phyloP scores from a whole-genome alignment of 2,797 vertebrate species.

The Glossophaga mutica region DNA sequence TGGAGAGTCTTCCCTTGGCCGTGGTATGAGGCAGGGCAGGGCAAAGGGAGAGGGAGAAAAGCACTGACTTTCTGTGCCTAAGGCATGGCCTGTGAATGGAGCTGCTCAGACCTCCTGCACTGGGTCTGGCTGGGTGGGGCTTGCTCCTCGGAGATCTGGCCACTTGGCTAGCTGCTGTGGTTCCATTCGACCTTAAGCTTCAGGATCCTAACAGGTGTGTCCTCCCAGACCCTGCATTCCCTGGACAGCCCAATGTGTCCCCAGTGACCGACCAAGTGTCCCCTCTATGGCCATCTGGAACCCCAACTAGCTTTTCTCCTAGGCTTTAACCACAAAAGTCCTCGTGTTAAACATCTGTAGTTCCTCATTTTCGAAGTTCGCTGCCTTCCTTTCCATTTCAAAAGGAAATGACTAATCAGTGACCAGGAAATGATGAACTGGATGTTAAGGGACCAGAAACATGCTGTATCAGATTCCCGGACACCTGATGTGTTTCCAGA shows the following conservation, averaged over 20 bases:
- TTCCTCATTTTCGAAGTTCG: background rate
- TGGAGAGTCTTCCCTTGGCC: background rate
- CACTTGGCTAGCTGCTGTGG: background rate
- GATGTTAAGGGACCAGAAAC: background rate
- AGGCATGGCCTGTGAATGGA: background rate
- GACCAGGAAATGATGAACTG: background rate
- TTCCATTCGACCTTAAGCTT: background rate
- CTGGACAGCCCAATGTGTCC: background rate
- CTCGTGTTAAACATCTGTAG: background rate
- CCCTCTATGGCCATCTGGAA: background rate
- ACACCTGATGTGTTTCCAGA: background rate
- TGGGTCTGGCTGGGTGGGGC: background rate
- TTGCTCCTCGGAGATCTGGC: background rate
- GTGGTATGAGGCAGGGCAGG: background rate
- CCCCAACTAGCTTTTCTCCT: background rate
- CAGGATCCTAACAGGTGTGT: background rate
- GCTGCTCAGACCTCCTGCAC: background rate
- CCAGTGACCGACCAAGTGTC: accelerated
- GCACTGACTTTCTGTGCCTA: background rate
- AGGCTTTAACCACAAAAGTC: background rate
- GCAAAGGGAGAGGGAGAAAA: background rate
- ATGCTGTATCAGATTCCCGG: background rate
- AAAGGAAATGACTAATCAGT: background rate
- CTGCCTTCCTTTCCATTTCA: background rate
- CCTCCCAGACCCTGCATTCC: background rate